Conservation (phyloP, 2,888 invertebrate genomes). For the Emmelina monodactyla region DNA sequence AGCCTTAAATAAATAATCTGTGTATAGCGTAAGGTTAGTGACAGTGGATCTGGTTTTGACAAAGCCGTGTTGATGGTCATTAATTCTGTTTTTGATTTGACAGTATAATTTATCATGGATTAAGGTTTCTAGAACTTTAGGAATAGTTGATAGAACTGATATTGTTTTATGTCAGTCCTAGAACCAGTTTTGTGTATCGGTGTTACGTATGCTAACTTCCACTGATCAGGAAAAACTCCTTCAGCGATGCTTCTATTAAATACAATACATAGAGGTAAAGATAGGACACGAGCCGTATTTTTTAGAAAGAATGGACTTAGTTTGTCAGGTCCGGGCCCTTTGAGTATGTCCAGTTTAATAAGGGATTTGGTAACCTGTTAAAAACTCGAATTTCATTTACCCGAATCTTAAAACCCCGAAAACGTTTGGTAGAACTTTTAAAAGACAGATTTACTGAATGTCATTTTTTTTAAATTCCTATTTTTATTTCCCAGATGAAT, state of each 20-base stretch:
- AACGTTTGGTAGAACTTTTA: too few species aligned
- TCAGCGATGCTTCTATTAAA: conserved; percentile 2
- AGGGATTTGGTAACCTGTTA: background rate
- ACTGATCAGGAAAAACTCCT: conserved; percentile 1
- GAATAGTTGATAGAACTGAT: background rate
- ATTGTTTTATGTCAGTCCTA: background rate
- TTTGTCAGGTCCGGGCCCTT: conserved; percentile 1
- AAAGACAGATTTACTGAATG: too few species aligned
- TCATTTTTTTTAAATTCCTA: too few species aligned
- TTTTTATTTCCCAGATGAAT: too few species aligned
- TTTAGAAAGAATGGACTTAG: conserved; percentile 1
- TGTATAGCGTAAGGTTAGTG: background rate
- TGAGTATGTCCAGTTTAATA: background rate
- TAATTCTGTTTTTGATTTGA: conserved; percentile 1
- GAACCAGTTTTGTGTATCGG: conserved; percentile 4
- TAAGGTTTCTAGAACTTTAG: conserved; percentile 2
- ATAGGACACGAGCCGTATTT: background rate
- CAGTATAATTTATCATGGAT: too few species aligned
- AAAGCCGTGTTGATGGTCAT: conserved; percentile 2
- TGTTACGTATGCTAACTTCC: conserved; percentile 1
- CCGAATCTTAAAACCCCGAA: too few species aligned
- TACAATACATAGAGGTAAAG: background rate
- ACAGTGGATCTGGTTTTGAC: background rate
- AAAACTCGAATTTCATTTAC: too few species aligned
- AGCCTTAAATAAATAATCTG: background rate